Base-by-base conservation (phyloP, 2,888 invertebrate genomes). In the Sphaerophoria taeniata region DNA sequence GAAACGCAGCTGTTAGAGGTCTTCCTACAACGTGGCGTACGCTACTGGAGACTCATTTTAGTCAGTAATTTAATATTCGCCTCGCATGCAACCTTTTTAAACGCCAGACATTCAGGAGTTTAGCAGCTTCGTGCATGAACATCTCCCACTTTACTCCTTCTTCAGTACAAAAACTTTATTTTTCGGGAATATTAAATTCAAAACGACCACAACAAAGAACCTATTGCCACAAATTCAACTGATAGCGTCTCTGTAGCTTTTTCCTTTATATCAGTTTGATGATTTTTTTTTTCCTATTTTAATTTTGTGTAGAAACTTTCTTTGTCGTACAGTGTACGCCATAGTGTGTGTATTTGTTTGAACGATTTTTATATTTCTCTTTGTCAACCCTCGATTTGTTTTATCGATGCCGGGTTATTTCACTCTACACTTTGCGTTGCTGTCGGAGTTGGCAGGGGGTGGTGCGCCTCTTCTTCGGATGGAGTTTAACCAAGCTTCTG, bases 351-450 rank as follows among this genome's bases (percentile, higher is more conserved):
- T 65, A 36, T 67, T 43, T 36, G 49, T 43, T 67, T 67, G 49
- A 73, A 61, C 56, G 47, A 75, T 79, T 79, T 84, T 71, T 79
- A 72, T 79, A 72, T 79, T 75, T 67, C 31, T 75, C 72, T 79
- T 84, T 84, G 83, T 84, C 83, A 79, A 79, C 75, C 74, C 79
- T 70, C 83, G 79, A 84, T 84, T 84, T 84, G 78, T 84, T 84
- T 84, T 79, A 84, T 84, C 83, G 83, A 84, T 79, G 83, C 67
- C 79, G 83, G 79, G 79, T 74, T 45, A 65, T 71, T 60, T 70
- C 51, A 69, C 49, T 61, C 61, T 34, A 16, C 47, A 51, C 60
- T 34, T 24, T 24, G 24, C 24, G 24, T 24, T 24, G 24, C 51
- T 7, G 11, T 43, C 43, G 47, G 16, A 4, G 14, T 9, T 0